Evolutionary conservation across 2,797 vertebrate species (phyloP), one percentile per base, ranked within the genome.

Genomic region (Periparus ater): DNA sequence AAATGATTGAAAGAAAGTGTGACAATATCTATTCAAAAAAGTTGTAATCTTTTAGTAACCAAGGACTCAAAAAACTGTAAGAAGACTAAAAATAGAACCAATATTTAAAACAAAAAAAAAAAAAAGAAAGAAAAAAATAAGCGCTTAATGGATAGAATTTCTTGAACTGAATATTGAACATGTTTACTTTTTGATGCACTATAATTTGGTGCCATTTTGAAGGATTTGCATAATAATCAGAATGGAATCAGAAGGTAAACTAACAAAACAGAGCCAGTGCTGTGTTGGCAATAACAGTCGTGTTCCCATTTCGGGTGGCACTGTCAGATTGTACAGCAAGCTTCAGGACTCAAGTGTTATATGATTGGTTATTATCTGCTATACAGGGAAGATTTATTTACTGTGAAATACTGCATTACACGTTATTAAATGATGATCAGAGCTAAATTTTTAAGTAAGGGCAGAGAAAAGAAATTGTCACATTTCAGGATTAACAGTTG

Each of bases 171-270:
- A 38, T 55, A 62, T 38, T n/a, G 57, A 82, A 32, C 1, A 11
- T 62, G 32, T 80, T 88, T 76, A 91, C 7, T 73, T 48, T 40
- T 42, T 58, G 8, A 1, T 85, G 47, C 2, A 0, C 57, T 91
- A 85, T 50, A 72, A 93, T 87, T 83, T 58, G 21, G 5, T 87
- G 26, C 4, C 21, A 88, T 92, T 97, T 88, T 88, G 45, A 91
- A 93, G 32, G 44, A 86, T 77, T 85, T 89, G 78, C 36, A 68
- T 20, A 79, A 23, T 40, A 65, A 71, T 71, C 42, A 86, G 86
- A 91, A 76, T 68, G 21, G 30, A 73, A 91, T 88, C 42, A 84
- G 42, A 87, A 85, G 71, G 13, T 32, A 90, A 91, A 62, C 7
- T 55, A 88, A 88, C 13, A 79, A 44, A 88, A 74, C 7, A 86